Evolutionary conservation across 2,888 invertebrate species (phyloP).

Genomic region (Sturmia bella): DNA sequence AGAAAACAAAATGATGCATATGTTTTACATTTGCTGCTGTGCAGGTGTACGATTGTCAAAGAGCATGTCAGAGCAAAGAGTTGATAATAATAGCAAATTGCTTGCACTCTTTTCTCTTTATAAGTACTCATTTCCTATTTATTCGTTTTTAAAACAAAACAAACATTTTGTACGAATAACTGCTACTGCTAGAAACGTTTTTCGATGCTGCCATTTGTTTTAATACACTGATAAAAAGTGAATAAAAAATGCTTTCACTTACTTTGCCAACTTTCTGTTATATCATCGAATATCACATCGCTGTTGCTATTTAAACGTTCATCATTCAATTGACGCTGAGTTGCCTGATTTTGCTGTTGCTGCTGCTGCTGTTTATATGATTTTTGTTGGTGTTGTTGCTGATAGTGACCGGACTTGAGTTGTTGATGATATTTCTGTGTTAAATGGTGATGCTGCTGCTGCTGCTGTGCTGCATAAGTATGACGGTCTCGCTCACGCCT

Average conservation of each 20-base stretch:
- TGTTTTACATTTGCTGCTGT: too few species aligned
- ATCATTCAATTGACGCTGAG: conserved; percentile 69
- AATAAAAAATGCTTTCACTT: conserved; percentile 72
- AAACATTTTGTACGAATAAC: too few species aligned
- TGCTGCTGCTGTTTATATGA: conserved; percentile 57
- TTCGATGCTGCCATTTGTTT: too few species aligned
- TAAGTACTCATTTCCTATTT: too few species aligned
- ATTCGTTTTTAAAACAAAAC: too few species aligned
- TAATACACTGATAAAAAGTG: too few species aligned
- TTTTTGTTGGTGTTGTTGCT: conserved; percentile 68
- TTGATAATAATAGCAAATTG: too few species aligned
- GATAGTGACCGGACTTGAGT: conserved; percentile 43
- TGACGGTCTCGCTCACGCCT: conserved; percentile 72
- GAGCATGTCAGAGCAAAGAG: too few species aligned
- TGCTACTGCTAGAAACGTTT: too few species aligned
- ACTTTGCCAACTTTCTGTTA: conserved; percentile 91
- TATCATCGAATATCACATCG: conserved; percentile 93
- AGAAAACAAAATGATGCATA: too few species aligned
- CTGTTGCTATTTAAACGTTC: conserved; percentile 87
- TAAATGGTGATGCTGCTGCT: conserved; percentile 41
- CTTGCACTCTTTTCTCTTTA: too few species aligned
- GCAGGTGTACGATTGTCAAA: too few species aligned
- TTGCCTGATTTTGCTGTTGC: conserved; percentile 68
- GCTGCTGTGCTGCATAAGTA: conserved; percentile 26
- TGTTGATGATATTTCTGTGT: conserved; percentile 58